Base-by-base conservation (phyloP, 2,888 invertebrate genomes). In the Anoplius nigerrimus region DNA sequence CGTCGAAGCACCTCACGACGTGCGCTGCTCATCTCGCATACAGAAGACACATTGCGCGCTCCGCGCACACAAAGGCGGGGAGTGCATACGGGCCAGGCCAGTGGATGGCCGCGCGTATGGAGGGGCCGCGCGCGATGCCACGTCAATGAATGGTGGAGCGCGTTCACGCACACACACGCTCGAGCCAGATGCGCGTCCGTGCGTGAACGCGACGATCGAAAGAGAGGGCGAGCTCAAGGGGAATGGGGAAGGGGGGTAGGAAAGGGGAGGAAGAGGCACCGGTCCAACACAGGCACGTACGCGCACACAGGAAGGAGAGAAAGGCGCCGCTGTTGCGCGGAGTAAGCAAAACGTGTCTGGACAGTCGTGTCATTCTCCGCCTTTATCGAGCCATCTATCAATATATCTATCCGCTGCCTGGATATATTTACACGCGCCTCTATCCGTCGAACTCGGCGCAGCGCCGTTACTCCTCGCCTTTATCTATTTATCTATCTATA, bases 1-100 rank as follows among this genome's bases (percentile, higher is more conserved):
- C 79, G 69, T 70, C 77, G 71, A 71, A 75, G 74, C 76, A 77
- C 74, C 79, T 77, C 63, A 69, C 58, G 74, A 75, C 72, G 75
- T 67, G 71, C 57, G 57, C 27, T 45, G 22, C 55, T 24, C 55
- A 54, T 22, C 24, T 53, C 48, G 58, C 67, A 62, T 27, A 59
- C 22, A 20, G 15, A 27, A 53, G 57, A 54, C 45, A 64, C 67
- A 34, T 45, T 4, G 60, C 59, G 66, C 46, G 68, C 59, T 46
- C 45, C 62, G 11, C 61, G 52, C 64, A 63, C 63, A 42, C 46
- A 68, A n/a, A n/a, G n/a, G n/a, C n/a, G n/a, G n/a, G n/a, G n/a
- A n/a, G n/a, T n/a, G n/a, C n/a, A n/a, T n/a, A n/a, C n/a, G n/a
- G n/a, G n/a, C n/a, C n/a, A n/a, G n/a, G n/a, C n/a, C n/a, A n/a